These are phyloP conservation scores for Onychomys arenicola DNA, from an alignment of 2,797 vertebrate species.

Conservation along the genomic window DNA sequence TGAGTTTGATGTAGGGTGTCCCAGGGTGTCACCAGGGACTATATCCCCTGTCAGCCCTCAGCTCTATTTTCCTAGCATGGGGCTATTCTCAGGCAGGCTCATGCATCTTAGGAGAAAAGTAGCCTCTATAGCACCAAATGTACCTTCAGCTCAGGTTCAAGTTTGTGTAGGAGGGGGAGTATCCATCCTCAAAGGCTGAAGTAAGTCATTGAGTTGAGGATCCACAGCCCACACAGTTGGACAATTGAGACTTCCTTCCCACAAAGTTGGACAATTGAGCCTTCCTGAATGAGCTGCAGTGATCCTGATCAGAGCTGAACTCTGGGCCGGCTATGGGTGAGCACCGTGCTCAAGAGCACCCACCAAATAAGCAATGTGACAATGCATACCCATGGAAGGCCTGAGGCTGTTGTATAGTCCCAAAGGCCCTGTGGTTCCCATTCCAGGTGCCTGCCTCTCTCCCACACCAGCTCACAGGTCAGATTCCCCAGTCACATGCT, in stretches of 20 bases:
- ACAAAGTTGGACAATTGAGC: fast-evolving
- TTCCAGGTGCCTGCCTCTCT: neutral
- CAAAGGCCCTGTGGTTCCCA: neutral
- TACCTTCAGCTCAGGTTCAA: neutral
- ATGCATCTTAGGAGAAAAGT: neutral
- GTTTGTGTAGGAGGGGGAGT: neutral
- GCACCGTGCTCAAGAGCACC: no score
- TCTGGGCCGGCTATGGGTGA: fast-evolving
- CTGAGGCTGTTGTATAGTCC: no score
- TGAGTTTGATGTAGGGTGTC: fast-evolving
- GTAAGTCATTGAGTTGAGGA: neutral
- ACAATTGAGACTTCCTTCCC: neutral
- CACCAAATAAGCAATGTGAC: neutral
- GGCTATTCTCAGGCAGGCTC: neutral
- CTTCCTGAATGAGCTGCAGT: neutral
- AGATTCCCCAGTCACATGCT: neutral
- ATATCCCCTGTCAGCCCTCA: neutral
- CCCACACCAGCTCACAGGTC: fast-evolving
- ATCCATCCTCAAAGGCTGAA: neutral
- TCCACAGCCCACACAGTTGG: fast-evolving
- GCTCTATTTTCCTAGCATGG: fast-evolving
- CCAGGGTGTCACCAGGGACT: fast-evolving
- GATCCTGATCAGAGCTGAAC: neutral
- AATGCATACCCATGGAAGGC: no score
- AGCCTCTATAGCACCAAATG: neutral